These are phyloP conservation scores for Poecile atricapillus DNA, from an alignment of 2,113 vertebrate genomes.

Conservation along the genomic window DNA sequence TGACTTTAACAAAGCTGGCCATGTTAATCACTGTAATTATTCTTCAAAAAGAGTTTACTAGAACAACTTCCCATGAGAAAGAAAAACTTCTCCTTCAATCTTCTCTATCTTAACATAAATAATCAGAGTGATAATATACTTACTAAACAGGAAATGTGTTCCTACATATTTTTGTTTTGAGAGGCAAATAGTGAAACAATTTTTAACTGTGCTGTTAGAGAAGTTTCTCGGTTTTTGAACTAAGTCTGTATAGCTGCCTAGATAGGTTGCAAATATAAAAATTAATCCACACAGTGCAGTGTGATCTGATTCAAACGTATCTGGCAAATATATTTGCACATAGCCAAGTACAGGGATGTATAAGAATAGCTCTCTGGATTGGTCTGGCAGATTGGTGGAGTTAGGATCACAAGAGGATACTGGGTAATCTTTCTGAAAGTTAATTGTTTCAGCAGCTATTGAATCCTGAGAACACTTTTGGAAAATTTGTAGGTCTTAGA, in stretches of 20 bases:
- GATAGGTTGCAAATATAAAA: not conserved
- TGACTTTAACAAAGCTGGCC: not conserved
- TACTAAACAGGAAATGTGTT: not conserved
- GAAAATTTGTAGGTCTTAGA: not conserved
- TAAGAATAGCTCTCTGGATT: not conserved
- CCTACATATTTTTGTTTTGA: not conserved
- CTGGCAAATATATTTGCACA: not conserved
- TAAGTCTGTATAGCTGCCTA: accelerated
- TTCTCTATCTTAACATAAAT: not conserved
- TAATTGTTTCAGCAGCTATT: not conserved
- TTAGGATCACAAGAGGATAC: not conserved
- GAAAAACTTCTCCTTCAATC: not conserved
- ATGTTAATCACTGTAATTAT: slow-evolving; percentile 9
- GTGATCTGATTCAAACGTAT: accelerated
- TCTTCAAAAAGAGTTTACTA: not conserved
- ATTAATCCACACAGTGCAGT: not conserved
- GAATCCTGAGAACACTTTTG: not conserved
- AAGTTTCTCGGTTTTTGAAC: not conserved
- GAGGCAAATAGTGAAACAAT: not conserved
- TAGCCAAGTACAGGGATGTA: not conserved
- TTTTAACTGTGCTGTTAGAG: not conserved
- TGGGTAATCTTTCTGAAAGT: not conserved
- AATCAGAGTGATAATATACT: not conserved
- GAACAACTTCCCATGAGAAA: not conserved
- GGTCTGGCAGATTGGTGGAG: not conserved